Evolutionary conservation across 1,140 invertebrate species (phyloP).

Genomic region (Bombus vancouverensis): DNA sequence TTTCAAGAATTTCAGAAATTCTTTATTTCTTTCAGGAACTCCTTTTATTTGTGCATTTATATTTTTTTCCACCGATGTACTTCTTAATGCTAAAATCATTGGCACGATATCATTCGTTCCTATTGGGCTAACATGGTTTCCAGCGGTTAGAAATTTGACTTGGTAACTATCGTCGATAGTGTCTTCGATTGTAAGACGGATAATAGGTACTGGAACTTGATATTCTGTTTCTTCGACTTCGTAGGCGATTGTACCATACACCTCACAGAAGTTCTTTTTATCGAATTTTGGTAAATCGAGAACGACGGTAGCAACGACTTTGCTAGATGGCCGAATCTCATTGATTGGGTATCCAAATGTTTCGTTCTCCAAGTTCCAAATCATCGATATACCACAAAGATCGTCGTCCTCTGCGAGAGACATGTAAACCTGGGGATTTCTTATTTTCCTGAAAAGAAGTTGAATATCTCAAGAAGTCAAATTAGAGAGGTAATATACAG

Average conservation of each 20-base stretch:
- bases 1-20: conserved; percentile 33
- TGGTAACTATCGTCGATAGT: conserved; percentile 59
- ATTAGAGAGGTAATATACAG: too few species aligned
- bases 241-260: conserved; percentile 72
- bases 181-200: conserved; percentile 60
- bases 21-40: background rate
- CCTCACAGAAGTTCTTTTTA: conserved; percentile 42
- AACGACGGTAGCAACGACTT: conserved; percentile 66
- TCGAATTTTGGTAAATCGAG: conserved; percentile 75
- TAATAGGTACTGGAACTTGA: conserved; percentile 67
- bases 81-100: conserved; percentile 68
- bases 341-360: conserved; percentile 71
- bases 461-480: background rate
- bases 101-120: background rate
- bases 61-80: conserved; percentile 67
- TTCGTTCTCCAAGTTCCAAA: conserved; percentile 53
- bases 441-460: conserved; percentile 67
- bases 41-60: conserved; percentile 53
- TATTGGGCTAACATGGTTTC: conserved; percentile 38
- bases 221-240: conserved; percentile 68
- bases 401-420: conserved; percentile 46
- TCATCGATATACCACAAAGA: background rate
- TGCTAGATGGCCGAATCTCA: conserved; percentile 59
- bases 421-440: conserved; percentile 69
- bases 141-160: conserved; percentile 53